phyloP scores from a whole-genome alignment of 2,797 vertebrate species.

The Limnodromus scolopaceus region DNA sequence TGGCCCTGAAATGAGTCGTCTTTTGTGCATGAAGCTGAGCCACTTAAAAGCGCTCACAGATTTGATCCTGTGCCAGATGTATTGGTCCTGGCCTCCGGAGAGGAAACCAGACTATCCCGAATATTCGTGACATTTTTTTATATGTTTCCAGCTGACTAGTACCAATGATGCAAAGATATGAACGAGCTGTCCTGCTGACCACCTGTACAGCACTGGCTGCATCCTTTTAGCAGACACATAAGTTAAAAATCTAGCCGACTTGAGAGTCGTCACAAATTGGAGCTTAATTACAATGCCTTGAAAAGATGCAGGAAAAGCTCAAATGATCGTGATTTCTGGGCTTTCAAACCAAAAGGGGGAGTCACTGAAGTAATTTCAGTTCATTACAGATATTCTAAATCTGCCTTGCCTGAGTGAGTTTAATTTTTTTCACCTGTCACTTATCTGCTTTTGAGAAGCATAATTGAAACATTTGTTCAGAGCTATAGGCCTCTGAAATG shows the following conservation, averaged over 20 bases:
- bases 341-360: constrained; percentile 1
- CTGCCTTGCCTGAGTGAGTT: constrained; percentile 59
- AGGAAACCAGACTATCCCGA: neutral
- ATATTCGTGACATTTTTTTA: neutral
- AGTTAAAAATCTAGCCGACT: neutral
- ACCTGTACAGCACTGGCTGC: neutral
- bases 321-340: constrained; percentile 25
- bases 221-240: neutral
- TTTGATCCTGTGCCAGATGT: neutral
- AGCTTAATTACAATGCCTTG: neutral
- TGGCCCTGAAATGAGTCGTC: neutral
- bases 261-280: neutral
- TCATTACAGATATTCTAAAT: constrained; percentile 57
- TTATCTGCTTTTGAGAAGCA: constrained; percentile 57
- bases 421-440: constrained; percentile 64
- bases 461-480: constrained; percentile 70
- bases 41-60: neutral
- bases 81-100: neutral
- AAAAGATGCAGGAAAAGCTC: constrained; percentile 12
- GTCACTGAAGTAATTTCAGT: constrained; percentile 47
- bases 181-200: neutral
- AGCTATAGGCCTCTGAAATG: constrained; percentile 47
- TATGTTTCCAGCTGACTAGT: neutral
- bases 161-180: neutral
- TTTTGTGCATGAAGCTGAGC: neutral